Base-by-base conservation (phyloP, 2,888 invertebrate genomes). In the Nomada lathburiana region DNA sequence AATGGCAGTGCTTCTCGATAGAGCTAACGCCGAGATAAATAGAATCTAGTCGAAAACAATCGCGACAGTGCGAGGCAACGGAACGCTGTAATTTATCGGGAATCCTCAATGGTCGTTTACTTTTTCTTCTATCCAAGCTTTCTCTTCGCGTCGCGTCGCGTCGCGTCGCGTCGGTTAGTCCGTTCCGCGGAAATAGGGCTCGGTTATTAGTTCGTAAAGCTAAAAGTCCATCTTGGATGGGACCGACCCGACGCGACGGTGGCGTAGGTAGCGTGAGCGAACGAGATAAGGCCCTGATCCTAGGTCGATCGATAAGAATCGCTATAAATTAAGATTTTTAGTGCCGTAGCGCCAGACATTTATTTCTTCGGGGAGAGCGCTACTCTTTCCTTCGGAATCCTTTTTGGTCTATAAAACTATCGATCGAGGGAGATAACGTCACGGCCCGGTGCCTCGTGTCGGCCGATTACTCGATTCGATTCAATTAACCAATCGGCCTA, bases 31-130 rank as follows among this genome's bases (percentile, higher is more conserved):
- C 57, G 69, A 84, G 80, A 86, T 80, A 82, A 85, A 82, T 81
- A 71, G 70, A 78, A 88, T 89, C 90, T 89, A 86, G 88, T 87
- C 89, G 90, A 88, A 90, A 89, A 90, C 88, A 89, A 90, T 90
- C 84, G 83, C 81, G 70, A 83, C 72, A 70, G 78, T 79, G 81
- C 78, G 76, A 76, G 57, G 67, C 72, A 80, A 65, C 36, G 79
- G 64, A 72, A 80, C 83, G 79, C 84, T 73, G 83, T 87, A 85
- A 89, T 83, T 90, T 84, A 90, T 88, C 70, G 60, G 4, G 67
- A 64, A 64, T 81, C 20, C 26, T 81, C 63, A 63, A 65, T 68
- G 42, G 36, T 60, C 53, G 16, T 20, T 60, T 65, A 44, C 59
- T 47, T 73, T 47, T 50, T 18, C 63, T 80, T 75, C 62, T 57